Percentiles rank a stretch among this genome's conserved stretches.
Evolutionary conservation across 2,888 invertebrate species (phyloP).

Genomic region (Cistogaster globosa): DNA sequence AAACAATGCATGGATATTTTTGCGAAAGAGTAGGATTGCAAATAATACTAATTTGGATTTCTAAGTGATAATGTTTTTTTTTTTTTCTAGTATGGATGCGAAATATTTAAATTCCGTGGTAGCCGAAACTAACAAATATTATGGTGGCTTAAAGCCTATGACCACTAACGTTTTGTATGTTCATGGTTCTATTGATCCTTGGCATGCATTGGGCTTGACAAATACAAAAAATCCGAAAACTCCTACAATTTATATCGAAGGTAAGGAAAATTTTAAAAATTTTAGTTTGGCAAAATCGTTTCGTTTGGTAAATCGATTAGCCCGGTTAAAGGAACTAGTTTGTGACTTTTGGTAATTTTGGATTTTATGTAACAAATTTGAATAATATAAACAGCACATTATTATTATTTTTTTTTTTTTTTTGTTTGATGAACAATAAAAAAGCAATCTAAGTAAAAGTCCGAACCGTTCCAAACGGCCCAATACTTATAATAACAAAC

Average conservation of each 20-base stretch:
- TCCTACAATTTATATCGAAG: slow-evolving; percentile 90
- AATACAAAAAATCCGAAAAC: slow-evolving; percentile 84
- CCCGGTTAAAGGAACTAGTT: too few species aligned
- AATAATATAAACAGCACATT: too few species aligned
- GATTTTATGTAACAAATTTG: too few species aligned
- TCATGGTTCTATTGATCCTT: slow-evolving; percentile 95
- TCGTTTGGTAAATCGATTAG: too few species aligned
- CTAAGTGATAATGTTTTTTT: not conserved
- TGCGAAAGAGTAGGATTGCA: slow-evolving; percentile 86
- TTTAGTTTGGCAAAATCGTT: too few species aligned
- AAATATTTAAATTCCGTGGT: slow-evolving; percentile 86
- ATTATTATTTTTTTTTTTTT: too few species aligned
- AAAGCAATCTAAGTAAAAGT: too few species aligned
- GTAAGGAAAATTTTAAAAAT: slow-evolving; percentile 81
- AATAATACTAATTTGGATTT: not conserved
- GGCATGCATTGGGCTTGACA: slow-evolving; percentile 91
- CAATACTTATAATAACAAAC: too few species aligned
- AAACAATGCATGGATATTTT: slow-evolving; percentile 93
- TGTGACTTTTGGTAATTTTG: too few species aligned
- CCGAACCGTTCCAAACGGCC: too few species aligned
- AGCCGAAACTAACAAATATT: slow-evolving; percentile 89
- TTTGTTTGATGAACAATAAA: too few species aligned
- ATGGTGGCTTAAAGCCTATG: slow-evolving; percentile 89
- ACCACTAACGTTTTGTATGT: slow-evolving; percentile 91
- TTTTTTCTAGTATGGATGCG: slow-evolving; percentile 84